Evolutionary conservation across 2,888 invertebrate species (phyloP).

Genomic region (Synergus laeviventris): DNA sequence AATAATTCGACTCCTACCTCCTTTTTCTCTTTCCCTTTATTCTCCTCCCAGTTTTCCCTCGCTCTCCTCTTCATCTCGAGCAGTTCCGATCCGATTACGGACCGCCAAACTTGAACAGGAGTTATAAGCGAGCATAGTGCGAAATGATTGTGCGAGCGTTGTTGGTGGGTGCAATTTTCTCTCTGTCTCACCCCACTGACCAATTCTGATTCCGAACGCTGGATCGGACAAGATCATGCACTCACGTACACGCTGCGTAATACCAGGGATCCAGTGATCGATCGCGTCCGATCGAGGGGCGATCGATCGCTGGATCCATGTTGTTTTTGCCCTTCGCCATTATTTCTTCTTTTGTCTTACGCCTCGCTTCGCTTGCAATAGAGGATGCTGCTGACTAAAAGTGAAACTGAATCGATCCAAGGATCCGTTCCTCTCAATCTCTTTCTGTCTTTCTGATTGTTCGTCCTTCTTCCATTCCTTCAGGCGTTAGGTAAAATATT

Average conservation of each 20-base stretch:
- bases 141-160: conserved; percentile 62
- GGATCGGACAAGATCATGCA: conserved; percentile 52
- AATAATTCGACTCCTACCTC: neutral
- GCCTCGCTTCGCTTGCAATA: conserved; percentile 62
- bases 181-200: conserved; percentile 34
- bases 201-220: conserved; percentile 39
- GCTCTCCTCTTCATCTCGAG: conserved; percentile 32
- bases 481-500: conserved; percentile 3
- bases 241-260: conserved; percentile 73
- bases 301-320: conserved; percentile 67
- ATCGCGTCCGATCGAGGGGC: conserved; percentile 57
- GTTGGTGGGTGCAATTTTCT: conserved; percentile 64
- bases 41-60: neutral
- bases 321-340: conserved; percentile 61
- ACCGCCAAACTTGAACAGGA: conserved; percentile 25
- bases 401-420: conserved; percentile 37
- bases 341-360: conserved; percentile 53
- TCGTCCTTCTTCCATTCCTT: neutral
- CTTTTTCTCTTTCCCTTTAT: neutral
- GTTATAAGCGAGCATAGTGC: conserved; percentile 57
- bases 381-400: conserved; percentile 59
- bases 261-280: conserved; percentile 70
- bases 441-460: conserved; percentile 33
- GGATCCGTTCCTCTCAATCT: conserved; percentile 42
- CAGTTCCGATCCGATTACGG: neutral